phyloP scores from a whole-genome alignment of 30 jellyfish, hydroid and myxozoan species.

The Chironex yamaguchii region DNA sequence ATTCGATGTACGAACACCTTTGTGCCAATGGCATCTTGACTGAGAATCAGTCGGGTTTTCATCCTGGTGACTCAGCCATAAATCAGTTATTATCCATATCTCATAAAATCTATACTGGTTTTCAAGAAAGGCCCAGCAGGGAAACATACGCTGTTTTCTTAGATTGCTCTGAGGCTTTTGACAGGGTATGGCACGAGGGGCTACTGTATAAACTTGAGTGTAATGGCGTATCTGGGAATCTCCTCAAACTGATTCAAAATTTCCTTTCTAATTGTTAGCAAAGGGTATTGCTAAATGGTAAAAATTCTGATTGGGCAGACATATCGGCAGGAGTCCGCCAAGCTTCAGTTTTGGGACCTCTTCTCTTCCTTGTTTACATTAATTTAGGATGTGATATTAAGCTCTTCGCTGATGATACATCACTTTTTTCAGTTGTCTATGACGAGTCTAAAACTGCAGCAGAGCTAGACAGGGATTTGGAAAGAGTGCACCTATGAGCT shows the following conservation, averaged over 20 bases:
- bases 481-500: slow-evolving; percentile 51
- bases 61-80: slow-evolving; percentile 48
- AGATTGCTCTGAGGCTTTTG: slow-evolving; percentile 43
- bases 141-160: slow-evolving; percentile 47
- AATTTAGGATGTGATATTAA: neutral
- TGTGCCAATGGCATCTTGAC: slow-evolving; percentile 46
- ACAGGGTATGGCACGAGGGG: slow-evolving; percentile 54
- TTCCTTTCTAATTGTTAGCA: slow-evolving; percentile 37
- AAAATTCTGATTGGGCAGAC: slow-evolving; percentile 41
- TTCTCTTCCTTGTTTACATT: slow-evolving; percentile 37
- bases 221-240: slow-evolving; percentile 33
- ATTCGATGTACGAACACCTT: slow-evolving; percentile 48
- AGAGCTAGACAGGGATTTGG: slow-evolving; percentile 34
- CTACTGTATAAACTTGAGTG: slow-evolving; percentile 27
- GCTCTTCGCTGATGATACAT: slow-evolving; percentile 51
- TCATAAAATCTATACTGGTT: slow-evolving; percentile 37
- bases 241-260: slow-evolving; percentile 3
- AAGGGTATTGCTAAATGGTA: slow-evolving; percentile 48
- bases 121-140: slow-evolving; percentile 36
- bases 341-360: slow-evolving; percentile 52
- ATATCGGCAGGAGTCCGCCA: slow-evolving; percentile 62
- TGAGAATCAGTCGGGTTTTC: slow-evolving; percentile 67
- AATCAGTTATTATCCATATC: slow-evolving; percentile 48
- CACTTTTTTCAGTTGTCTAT: slow-evolving; percentile 27
- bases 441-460: slow-evolving; percentile 16